phyloP scores from a whole-genome alignment of 2,888 invertebrate genomes.

The Phyllotreta cruciferae region DNA sequence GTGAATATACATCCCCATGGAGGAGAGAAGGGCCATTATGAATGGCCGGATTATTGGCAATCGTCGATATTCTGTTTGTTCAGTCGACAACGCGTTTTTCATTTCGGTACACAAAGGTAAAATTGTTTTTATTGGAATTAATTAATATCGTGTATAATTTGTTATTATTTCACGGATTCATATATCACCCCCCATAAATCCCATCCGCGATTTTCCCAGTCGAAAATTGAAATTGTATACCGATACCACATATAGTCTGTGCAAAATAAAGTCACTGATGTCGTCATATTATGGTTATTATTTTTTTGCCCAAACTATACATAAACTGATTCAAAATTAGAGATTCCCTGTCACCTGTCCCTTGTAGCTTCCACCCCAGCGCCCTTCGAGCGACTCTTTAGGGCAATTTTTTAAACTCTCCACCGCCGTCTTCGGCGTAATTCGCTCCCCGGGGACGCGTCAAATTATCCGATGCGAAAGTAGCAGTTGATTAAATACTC shows the following conservation, averaged over 20 bases:
- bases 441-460: constrained; percentile 42
- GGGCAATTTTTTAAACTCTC: constrained; percentile 19
- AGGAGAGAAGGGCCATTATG: constrained; percentile 55
- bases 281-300: too few relatives aligned
- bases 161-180: constrained; percentile 29
- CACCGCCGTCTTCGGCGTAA: constrained; percentile 43
- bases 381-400: not conserved
- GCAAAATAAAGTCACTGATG: too few relatives aligned
- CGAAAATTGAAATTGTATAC: not conserved
- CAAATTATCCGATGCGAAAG: constrained; percentile 41
- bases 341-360: not conserved
- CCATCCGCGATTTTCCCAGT: too few relatives aligned
- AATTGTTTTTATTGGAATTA: constrained; percentile 49
- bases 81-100: constrained; percentile 57
- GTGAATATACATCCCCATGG: constrained; percentile 36
- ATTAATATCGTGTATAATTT: constrained; percentile 39
- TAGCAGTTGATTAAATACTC: constrained; percentile 39
- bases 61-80: constrained; percentile 60
- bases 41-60: constrained; percentile 60
- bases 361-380: not conserved
- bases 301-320: too few relatives aligned
- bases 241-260: too few relatives aligned
- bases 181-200: constrained; percentile 12
- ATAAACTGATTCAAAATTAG: not conserved
- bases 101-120: constrained; percentile 55